Conservation (phyloP, 2,797 vertebrate species). For the Anguilla pacifica region DNA sequence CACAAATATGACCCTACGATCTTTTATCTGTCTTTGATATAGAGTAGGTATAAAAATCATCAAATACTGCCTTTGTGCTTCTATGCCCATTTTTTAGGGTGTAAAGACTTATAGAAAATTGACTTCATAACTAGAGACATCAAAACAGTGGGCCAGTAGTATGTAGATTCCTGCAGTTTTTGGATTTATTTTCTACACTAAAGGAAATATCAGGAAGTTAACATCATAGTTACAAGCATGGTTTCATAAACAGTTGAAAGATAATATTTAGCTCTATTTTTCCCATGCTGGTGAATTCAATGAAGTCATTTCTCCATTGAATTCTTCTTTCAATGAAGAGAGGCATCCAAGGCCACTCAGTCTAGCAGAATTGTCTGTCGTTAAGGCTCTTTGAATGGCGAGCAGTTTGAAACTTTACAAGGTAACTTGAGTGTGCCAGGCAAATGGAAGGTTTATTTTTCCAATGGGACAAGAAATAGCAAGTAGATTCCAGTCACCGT, state of each 20-base stretch:
- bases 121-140: too few species aligned
- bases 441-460: not conserved
- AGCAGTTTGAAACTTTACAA: not conserved
- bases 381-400: not conserved
- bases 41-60: not conserved
- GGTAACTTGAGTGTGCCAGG: not conserved
- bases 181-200: not conserved
- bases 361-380: not conserved
- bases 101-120: too few species aligned
- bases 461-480: not conserved
- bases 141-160: not conserved
- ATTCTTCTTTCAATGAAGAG: not conserved
- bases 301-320: not conserved
- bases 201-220: not conserved
- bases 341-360: not conserved
- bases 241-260: constrained; percentile 1
- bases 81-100: too few species aligned
- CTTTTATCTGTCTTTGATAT: not conserved
- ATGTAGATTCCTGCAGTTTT: not conserved
- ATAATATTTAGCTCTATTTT: constrained; percentile 1
- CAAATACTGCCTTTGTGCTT: too few species aligned
- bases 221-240: not conserved
- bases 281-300: not conserved
- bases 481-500: not conserved
- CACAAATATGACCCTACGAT: not conserved